Evolutionary conservation across 1,140 invertebrate genomes (phyloP).

Genomic region (Drosophila ercepeae): DNA sequence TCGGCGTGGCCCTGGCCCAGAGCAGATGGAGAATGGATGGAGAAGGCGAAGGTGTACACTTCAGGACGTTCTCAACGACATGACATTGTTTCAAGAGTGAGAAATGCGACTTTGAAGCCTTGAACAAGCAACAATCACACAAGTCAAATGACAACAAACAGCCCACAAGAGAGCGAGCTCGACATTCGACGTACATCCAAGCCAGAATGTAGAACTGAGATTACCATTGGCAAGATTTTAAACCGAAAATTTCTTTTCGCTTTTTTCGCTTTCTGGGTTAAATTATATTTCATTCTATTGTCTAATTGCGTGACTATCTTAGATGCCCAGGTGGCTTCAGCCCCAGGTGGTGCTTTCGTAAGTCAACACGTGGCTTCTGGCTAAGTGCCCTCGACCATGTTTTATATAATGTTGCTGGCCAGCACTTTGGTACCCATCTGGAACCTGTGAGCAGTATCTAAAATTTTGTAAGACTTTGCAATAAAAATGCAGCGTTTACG

Average conservation of each 20-base stretch:
- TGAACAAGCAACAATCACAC: conserved; percentile 35
- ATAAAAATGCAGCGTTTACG: conserved; percentile 73
- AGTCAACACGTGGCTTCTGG: conserved; percentile 43
- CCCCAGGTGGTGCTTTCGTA: conserved; percentile 24
- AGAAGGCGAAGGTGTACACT: conserved; percentile 50
- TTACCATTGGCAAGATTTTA: neutral
- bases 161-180: conserved; percentile 5
- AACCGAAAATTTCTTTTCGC: neutral
- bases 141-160: conserved; percentile 41
- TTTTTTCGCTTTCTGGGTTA: neutral
- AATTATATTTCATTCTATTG: neutral
- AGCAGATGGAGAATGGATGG: conserved; percentile 20
- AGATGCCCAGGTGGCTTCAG: conserved; percentile 6
- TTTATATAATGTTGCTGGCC: neutral
- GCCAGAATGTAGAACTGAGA: conserved; percentile 13
- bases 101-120: conserved; percentile 65
- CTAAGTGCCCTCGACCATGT: conserved; percentile 19
- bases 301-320: conserved; percentile 7
- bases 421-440: conserved; percentile 47
- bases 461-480: conserved; percentile 21
- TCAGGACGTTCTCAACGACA: conserved; percentile 68
- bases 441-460: conserved; percentile 23
- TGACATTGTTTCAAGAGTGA: conserved; percentile 76
- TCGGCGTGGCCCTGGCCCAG: conserved; percentile 45
- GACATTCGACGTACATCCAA: conserved; percentile 13